Percentiles rank a stretch among this genome's conserved stretches.
Evolutionary conservation across 2,113 vertebrate genomes (phyloP).

Genomic region (Crotalus viridis): DNA sequence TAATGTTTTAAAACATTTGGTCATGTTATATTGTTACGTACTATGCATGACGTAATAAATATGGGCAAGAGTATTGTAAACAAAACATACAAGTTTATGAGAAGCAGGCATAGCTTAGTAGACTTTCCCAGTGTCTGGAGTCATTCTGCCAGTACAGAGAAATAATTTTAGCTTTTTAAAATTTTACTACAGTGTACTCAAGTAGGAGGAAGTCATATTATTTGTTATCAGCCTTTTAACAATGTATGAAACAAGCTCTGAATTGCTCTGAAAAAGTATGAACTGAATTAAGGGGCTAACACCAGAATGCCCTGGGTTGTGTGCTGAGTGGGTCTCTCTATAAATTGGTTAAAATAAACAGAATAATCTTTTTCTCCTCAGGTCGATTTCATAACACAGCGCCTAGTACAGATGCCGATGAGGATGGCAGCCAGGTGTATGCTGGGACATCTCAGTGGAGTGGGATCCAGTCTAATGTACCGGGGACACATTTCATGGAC

Average conservation of each 20-base stretch:
- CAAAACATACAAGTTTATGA: not conserved
- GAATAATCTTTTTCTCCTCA: not conserved
- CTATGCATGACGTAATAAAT: not conserved
- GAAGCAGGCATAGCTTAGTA: not conserved
- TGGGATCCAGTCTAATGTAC: constrained; percentile 31
- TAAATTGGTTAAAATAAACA: not conserved
- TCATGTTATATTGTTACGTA: not conserved
- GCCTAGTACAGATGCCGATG: constrained; percentile 57
- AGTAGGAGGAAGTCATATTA: not conserved
- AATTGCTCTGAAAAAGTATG: not conserved
- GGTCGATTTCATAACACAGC: constrained; percentile 52
- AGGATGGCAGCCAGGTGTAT: constrained; percentile 59
- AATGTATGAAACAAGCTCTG: not conserved
- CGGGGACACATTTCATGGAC: constrained; percentile 47
- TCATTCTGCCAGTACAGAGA: not conserved
- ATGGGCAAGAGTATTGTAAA: not conserved
- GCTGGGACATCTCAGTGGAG: constrained; percentile 63
- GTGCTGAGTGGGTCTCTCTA: not conserved
- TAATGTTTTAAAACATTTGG: not conserved
- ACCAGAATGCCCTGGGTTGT: not conserved
- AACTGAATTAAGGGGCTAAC: not conserved
- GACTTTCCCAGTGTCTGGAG: not conserved
- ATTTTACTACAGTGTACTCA: not conserved
- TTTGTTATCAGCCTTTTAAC: not conserved
- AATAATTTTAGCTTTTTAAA: not conserved